phyloP scores from a whole-genome alignment of 2,113 vertebrate genomes.

The Nettapus auritus region DNA sequence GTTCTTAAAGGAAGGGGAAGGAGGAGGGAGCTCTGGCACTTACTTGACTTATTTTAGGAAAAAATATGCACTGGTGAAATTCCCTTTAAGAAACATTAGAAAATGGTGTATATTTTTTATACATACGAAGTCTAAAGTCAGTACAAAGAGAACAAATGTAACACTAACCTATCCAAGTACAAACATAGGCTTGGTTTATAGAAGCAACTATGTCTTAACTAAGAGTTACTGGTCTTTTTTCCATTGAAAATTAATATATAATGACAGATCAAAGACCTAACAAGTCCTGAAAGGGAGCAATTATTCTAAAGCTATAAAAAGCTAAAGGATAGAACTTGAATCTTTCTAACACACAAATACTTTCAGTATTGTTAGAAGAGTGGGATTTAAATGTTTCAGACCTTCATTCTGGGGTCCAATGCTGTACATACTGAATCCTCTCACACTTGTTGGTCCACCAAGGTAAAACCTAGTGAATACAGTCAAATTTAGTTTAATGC shows the following conservation, averaged over 20 bases:
- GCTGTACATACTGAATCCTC: constrained; percentile 98
- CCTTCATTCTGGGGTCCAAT: constrained; percentile 98
- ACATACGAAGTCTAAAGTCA: background rate
- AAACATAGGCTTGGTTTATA: background rate
- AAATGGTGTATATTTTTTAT: background rate
- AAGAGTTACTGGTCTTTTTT: background rate
- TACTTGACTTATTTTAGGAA: background rate
- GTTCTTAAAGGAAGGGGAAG: too few relatives aligned
- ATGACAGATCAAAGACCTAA: background rate
- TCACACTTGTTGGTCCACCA: constrained; percentile 94
- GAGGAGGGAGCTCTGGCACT: background rate
- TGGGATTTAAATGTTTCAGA: constrained; percentile 49
- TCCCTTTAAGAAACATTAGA: background rate
- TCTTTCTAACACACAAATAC: background rate
- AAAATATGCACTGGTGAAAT: background rate
- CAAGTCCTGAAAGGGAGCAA: background rate
- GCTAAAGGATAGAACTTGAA: background rate
- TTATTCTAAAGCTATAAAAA: background rate
- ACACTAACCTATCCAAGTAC: background rate
- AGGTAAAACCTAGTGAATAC: constrained; percentile 88
- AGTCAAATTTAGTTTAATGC: background rate
- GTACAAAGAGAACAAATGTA: background rate
- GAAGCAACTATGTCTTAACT: background rate
- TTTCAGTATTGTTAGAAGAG: background rate
- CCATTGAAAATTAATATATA: background rate